These are phyloP conservation scores for Parotocinclus haroldoi DNA, from an alignment of 2,797 vertebrate genomes.

Conservation along the genomic window DNA sequence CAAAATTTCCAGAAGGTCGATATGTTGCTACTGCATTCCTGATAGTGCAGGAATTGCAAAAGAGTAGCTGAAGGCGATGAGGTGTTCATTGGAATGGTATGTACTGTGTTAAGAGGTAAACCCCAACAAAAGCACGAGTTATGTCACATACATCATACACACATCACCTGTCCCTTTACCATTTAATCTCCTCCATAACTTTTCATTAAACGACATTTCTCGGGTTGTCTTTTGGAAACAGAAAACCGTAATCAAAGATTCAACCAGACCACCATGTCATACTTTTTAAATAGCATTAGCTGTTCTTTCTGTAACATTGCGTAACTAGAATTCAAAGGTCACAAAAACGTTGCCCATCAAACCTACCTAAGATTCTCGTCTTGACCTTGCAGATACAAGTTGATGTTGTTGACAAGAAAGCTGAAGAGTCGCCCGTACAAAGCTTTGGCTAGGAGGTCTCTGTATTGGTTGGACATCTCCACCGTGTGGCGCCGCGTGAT, in stretches of 20 bases:
- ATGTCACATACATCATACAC: no score
- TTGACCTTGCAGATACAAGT: constrained; percentile 81
- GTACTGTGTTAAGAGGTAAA: background rate
- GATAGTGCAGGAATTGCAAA: constrained; percentile 22
- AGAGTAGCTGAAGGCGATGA: constrained; percentile 4
- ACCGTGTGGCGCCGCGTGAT: constrained; percentile 79
- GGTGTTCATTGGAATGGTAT: background rate
- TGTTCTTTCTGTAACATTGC: background rate
- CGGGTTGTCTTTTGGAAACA: no score
- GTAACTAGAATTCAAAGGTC: background rate
- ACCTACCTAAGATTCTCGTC: constrained; percentile 78
- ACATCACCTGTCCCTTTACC: no score
- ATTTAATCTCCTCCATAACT: no score
- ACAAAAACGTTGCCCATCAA: constrained; percentile 5
- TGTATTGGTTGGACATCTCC: constrained; percentile 82
- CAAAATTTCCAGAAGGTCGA: background rate
- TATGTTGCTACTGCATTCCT: constrained; percentile 20
- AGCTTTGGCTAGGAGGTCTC: constrained; percentile 87
- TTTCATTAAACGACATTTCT: no score
- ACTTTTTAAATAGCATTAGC: background rate
- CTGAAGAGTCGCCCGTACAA: constrained; percentile 89
- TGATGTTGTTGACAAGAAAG: constrained; percentile 84
- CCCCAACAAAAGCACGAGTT: background rate
- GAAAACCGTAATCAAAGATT: no score
- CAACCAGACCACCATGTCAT: background rate